A percentile compares a stretch with the other conserved stretches of the same genome.
Evolutionary conservation across 2,888 invertebrate genomes (phyloP).

Genomic region (Habrosyne pyritoides): DNA sequence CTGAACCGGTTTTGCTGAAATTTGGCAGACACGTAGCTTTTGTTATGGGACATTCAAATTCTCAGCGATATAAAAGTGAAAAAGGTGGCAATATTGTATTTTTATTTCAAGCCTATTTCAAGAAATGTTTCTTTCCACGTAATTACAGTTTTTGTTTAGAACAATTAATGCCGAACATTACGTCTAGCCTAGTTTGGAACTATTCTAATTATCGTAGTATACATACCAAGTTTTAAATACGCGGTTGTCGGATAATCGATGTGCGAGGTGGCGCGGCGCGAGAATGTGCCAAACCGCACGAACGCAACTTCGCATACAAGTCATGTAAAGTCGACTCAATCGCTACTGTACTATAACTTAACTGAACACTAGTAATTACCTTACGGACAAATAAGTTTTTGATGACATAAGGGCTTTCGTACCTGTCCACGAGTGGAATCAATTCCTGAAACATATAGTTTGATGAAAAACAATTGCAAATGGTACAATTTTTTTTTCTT

Average conservation of each 20-base stretch:
- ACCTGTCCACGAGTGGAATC: no score
- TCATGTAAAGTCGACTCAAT: slow-evolving; percentile 9
- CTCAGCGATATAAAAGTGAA: no score
- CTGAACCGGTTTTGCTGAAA: no score
- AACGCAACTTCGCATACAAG: slow-evolving; percentile 22
- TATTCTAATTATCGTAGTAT: slow-evolving; percentile 1
- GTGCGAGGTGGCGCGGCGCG: slow-evolving; percentile 11
- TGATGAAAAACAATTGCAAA: no score
- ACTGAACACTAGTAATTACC: not conserved
- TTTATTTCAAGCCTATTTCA: no score
- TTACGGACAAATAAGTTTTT: not conserved
- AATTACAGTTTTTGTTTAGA: not conserved
- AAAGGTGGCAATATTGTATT: no score
- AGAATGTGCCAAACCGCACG: slow-evolving; percentile 23
- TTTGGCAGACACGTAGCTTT: no score
- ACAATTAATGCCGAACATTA: not conserved
- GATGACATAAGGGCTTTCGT: no score
- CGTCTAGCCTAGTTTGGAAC: not conserved
- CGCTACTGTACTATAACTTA: not conserved
- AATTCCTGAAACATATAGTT: no score
- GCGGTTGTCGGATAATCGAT: slow-evolving; percentile 26
- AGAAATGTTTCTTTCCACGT: no score
- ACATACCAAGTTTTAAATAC: slow-evolving; percentile 24
- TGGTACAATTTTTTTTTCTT: no score
- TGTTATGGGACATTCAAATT: no score